phyloP scores from a whole-genome alignment of 1,140 invertebrate genomes.

The Aphelinus atriplicis region DNA sequence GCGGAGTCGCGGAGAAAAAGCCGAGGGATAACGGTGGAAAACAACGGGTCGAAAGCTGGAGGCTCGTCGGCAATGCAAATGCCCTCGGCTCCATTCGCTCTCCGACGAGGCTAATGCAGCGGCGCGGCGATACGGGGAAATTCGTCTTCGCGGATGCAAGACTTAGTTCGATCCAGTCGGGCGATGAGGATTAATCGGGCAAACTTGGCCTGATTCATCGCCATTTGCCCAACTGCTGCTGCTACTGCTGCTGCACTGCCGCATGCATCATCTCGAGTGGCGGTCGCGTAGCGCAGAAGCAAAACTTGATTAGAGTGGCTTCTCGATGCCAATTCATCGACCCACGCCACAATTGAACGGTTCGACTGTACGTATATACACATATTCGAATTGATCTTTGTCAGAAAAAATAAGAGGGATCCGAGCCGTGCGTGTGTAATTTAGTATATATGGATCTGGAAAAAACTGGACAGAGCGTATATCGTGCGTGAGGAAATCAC shows the following conservation, averaged over 20 bases:
- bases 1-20: constrained; percentile 30
- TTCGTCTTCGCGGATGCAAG: not conserved
- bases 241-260: no score
- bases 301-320: no score
- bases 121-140: not conserved
- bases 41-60: constrained; percentile 29
- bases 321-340: no score
- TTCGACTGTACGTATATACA: not conserved
- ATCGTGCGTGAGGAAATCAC: no score
- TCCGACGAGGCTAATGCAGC: no score
- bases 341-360: no score
- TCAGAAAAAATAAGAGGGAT: not conserved
- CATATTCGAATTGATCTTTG: not conserved
- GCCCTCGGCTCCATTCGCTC: not conserved
- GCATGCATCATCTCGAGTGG: no score
- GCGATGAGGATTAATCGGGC: constrained; percentile 50
- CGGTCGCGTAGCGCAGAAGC: no score
- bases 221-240: constrained; percentile 29
- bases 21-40: constrained; percentile 40
- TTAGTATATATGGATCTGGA: no score
- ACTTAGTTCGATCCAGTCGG: no score
- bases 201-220: constrained; percentile 52
- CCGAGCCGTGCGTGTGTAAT: no score
- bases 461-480: no score
- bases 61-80: constrained; percentile 43